phyloP scores from a whole-genome alignment of 2,113 vertebrate genomes.

The Paedocypris sp. region DNA sequence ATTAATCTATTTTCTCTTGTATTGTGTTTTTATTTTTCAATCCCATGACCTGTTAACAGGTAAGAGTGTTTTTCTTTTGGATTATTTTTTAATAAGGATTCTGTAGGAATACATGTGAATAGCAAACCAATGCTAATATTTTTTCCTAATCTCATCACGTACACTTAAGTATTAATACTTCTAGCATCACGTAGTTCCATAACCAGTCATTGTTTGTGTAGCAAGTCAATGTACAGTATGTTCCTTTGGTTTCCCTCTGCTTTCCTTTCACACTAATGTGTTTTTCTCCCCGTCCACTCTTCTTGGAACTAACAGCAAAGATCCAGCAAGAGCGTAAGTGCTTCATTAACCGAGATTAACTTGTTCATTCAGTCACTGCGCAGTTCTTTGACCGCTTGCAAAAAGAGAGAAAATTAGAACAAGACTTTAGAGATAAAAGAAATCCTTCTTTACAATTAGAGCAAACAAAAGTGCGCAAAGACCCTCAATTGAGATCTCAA shows the following conservation, averaged over 20 bases:
- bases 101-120: no score
- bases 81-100: no score
- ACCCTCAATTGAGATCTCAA: background rate
- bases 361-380: background rate
- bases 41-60: conserved; percentile 19
- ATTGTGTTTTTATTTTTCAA: background rate
- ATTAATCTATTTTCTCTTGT: background rate
- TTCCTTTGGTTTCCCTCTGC: background rate
- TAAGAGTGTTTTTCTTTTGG: conserved; percentile 8
- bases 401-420: background rate
- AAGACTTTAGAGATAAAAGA: background rate
- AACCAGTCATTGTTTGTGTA: background rate
- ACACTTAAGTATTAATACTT: no score
- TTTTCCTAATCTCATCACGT: no score
- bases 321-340: conserved; percentile 92
- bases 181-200: no score
- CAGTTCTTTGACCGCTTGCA: background rate
- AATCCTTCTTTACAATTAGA: background rate
- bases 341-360: conserved; percentile 36
- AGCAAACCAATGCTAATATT: no score
- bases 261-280: background rate
- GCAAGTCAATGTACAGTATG: background rate
- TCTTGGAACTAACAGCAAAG: conserved; percentile 84
- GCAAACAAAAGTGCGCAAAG: background rate
- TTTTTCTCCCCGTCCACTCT: conserved; percentile 30